Evolutionary conservation across 1,140 invertebrate species (phyloP).

Genomic region (Brachionus rubens): DNA sequence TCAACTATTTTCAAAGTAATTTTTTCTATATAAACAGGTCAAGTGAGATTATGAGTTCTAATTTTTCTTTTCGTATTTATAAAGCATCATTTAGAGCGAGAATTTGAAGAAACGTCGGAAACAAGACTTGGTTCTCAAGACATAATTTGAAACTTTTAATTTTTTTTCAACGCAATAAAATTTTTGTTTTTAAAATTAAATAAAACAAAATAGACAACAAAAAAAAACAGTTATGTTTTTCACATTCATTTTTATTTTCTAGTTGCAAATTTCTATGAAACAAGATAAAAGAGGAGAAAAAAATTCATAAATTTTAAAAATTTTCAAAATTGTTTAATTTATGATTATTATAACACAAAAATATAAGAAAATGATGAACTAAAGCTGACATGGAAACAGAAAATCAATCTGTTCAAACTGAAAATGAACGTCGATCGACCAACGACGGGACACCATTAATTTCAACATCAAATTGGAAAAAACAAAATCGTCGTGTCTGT

Average conservation of each 20-base stretch:
- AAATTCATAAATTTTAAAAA: constrained; percentile 11
- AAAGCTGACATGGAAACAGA: constrained; percentile 7
- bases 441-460: neutral
- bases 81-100: constrained; percentile 28
- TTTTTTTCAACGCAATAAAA: neutral
- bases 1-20: constrained; percentile 41
- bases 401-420: constrained; percentile 5
- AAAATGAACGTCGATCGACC: neutral
- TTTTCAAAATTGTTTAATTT: no score
- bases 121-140: constrained; percentile 27
- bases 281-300: no score
- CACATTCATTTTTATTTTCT: no score
- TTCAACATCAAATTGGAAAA: neutral
- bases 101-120: constrained; percentile 10
- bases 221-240: no score
- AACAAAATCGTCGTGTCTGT: neutral
- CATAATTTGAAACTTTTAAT: constrained; percentile 6
- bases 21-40: no score
- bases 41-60: neutral
- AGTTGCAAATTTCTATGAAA: no score
- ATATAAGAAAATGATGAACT: no score
- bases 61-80: neutral
- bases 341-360: no score
- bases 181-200: neutral
- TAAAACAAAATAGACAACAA: neutral